Percentiles rank a stretch among this genome's conserved stretches.
phyloP scores from a whole-genome alignment of 2,888 invertebrate genomes.

The Scaeva pyrastri region DNA sequence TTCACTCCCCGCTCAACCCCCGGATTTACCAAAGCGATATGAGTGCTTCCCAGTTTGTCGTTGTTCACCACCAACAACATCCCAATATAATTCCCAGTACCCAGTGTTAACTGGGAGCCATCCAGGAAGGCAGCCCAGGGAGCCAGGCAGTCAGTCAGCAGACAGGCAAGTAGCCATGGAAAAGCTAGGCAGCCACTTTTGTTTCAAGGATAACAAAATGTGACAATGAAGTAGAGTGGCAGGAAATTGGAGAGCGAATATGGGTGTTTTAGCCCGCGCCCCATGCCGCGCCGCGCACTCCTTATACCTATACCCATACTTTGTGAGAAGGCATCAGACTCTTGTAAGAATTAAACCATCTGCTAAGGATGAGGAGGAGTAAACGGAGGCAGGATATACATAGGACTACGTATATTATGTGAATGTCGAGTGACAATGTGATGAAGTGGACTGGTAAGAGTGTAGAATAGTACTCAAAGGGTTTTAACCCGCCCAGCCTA shows the following conservation, averaged over 20 bases:
- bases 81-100: not conserved
- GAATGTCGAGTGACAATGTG: conserved; percentile 48
- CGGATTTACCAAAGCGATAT: conserved; percentile 5
- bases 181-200: conserved; percentile 64
- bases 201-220: conserved; percentile 74
- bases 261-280: conserved; percentile 34
- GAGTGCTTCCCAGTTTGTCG: conserved; percentile 42
- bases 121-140: conserved; percentile 27
- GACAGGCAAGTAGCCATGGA: conserved; percentile 31
- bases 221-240: conserved; percentile 75
- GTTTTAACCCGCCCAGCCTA: conserved; percentile 52
- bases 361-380: not conserved
- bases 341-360: conserved; percentile 17
- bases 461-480: conserved; percentile 29
- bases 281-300: conserved; percentile 25
- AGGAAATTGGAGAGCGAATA: conserved; percentile 70
- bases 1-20: conserved; percentile 37
- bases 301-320: no score
- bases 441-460: conserved; percentile 50
- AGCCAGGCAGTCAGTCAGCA: conserved; percentile 38
- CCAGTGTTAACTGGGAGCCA: conserved; percentile 22
- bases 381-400: not conserved
- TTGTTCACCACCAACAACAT: conserved; percentile 28
- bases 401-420: not conserved
- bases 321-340: conserved; percentile 12